Percentiles rank a stretch among this genome's conserved stretches.
Evolutionary conservation across 2,888 invertebrate species (phyloP).

Genomic region (Volucella inanis): DNA sequence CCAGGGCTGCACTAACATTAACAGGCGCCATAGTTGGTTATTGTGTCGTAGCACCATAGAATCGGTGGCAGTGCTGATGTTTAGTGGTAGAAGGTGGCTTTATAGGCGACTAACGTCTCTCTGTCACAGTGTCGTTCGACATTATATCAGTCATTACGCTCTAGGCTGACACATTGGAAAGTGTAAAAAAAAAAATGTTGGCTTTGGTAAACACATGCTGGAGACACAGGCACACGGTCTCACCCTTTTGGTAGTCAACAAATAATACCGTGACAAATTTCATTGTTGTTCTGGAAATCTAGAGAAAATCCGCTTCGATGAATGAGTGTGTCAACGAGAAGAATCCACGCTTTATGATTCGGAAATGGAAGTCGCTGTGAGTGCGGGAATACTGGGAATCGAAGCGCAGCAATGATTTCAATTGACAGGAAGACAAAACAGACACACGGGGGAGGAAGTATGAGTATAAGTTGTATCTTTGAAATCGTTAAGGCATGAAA

Average conservation of each 20-base stretch:
- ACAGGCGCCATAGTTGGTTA: background rate
- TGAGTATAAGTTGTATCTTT: background rate
- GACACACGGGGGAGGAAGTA: background rate
- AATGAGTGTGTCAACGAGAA: background rate
- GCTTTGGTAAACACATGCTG: background rate
- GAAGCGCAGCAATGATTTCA: slow-evolving; percentile 26
- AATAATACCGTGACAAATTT: slow-evolving; percentile 20
- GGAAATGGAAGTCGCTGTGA: slow-evolving; percentile 4
- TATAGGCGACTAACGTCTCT: background rate
- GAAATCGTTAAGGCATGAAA: slow-evolving; percentile 9
- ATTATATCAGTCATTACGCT: slow-evolving; percentile 14
- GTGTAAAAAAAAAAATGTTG: background rate
- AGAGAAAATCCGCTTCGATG: background rate
- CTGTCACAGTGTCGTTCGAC: slow-evolving; percentile 19
- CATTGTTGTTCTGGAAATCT: slow-evolving; percentile 11
- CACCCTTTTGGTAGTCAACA: background rate
- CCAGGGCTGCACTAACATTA: slow-evolving; percentile 2
- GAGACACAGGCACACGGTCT: background rate
- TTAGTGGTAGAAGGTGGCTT: background rate
- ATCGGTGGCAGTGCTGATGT: too few relatives aligned
- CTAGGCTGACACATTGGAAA: background rate
- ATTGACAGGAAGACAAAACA: slow-evolving; percentile 25
- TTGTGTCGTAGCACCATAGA: background rate
- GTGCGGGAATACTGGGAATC: background rate
- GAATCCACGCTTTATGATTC: background rate